These are phyloP conservation scores for Deilephila porcellus DNA, from an alignment of 2,888 invertebrate genomes.

Conservation along the genomic window DNA sequence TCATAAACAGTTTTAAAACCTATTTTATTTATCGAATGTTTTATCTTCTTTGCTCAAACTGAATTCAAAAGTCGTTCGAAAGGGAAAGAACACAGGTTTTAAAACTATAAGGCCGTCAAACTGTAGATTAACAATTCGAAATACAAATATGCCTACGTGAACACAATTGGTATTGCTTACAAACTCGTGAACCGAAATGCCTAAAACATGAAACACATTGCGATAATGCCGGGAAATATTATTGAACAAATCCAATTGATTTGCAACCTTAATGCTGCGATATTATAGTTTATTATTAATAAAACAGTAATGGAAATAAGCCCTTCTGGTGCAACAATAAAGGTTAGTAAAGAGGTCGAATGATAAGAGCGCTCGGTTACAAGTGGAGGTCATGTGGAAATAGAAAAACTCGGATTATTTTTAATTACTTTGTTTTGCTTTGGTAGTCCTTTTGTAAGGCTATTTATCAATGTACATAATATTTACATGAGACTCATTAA, in stretches of 20 bases:
- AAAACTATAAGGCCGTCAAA: not conserved
- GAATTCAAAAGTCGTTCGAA: too few species aligned
- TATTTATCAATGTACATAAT: not conserved
- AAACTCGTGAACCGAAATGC: constrained; percentile 63
- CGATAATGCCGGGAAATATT: constrained; percentile 70
- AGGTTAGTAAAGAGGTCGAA: constrained; percentile 77
- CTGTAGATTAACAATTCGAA: not conserved
- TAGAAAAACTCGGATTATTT: constrained; percentile 34
- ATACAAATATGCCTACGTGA: constrained; percentile 42
- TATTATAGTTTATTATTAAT: constrained; percentile 47
- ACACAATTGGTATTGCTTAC: constrained; percentile 58
- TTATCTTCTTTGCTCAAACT: too few species aligned
- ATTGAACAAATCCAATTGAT: constrained; percentile 41
- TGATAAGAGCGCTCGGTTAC: constrained; percentile 69
- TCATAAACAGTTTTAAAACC: too few species aligned
- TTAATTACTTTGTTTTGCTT: constrained; percentile 26
- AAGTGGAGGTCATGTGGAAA: constrained; percentile 73
- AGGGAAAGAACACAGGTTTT: too few species aligned
- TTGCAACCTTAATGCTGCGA: constrained; percentile 40
- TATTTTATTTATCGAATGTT: too few species aligned
- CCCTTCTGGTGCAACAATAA: constrained; percentile 47
- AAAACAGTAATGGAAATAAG: constrained; percentile 42
- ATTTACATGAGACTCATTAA: too few species aligned
- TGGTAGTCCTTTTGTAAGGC: constrained; percentile 4
- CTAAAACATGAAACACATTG: constrained; percentile 64